Evolutionary conservation across 2,113 vertebrate genomes (phyloP).

Genomic region (Actinemys pallida): DNA sequence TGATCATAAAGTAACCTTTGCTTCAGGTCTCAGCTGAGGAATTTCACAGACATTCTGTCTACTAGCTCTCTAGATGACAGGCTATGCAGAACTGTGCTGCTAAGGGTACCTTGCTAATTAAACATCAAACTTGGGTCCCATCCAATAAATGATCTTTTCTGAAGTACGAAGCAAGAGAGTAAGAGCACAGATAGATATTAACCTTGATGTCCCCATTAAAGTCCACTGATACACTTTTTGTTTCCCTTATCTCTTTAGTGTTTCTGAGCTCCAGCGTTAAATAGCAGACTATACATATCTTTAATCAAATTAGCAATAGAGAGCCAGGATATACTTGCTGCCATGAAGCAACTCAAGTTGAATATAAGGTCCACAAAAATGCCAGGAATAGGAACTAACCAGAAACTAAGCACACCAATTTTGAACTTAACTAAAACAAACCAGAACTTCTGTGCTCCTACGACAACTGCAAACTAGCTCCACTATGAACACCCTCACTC

Average conservation of each 20-base stretch:
- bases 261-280: constrained; percentile 55
- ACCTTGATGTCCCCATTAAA: constrained; percentile 60
- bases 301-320: constrained; percentile 58
- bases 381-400: neutral
- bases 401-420: neutral
- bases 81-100: constrained; percentile 13
- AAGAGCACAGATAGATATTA: constrained; percentile 48
- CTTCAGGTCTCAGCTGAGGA: neutral
- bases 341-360: constrained; percentile 39
- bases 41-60: neutral
- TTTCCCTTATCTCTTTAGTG: constrained; percentile 45
- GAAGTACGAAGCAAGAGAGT: constrained; percentile 44
- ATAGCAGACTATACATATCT: constrained; percentile 15
- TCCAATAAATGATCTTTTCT: constrained; percentile 54
- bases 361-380: neutral
- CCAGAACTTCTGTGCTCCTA: fast-evolving
- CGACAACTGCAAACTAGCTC: neutral
- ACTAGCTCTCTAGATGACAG: constrained; percentile 22
- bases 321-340: constrained; percentile 17
- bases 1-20: neutral
- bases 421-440: neutral
- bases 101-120: constrained; percentile 66
- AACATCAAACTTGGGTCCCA: constrained; percentile 44
- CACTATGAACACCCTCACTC: neutral
- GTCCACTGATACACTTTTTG: constrained; percentile 56